Percentiles rank a stretch among this genome's conserved stretches.
These are phyloP conservation scores for Diploptera punctata DNA, from an alignment of 2,888 invertebrate genomes.

Conservation along the genomic window DNA sequence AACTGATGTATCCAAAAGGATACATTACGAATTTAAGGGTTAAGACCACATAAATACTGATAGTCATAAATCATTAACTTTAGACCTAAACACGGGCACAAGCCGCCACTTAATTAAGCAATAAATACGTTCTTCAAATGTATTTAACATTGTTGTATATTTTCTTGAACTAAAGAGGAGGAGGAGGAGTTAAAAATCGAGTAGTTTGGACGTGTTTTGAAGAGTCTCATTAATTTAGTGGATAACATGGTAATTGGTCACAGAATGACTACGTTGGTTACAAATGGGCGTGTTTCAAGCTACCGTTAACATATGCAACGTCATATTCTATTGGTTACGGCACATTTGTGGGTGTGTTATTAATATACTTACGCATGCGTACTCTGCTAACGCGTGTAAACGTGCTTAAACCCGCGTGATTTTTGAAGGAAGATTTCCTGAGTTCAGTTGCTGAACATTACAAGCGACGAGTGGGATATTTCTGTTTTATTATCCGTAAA, in stretches of 20 bases:
- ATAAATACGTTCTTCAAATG: no score
- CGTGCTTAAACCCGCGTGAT: constrained; percentile 8
- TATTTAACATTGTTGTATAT: no score
- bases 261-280: background rate
- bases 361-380: constrained; percentile 2
- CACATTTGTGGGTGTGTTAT: constrained; percentile 8
- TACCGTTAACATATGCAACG: background rate
- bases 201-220: background rate
- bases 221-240: background rate
- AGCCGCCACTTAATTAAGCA: no score
- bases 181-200: constrained; percentile 17
- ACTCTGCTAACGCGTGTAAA: background rate
- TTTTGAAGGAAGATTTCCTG: background rate
- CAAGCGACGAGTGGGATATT: background rate
- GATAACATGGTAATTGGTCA: constrained; percentile 10
- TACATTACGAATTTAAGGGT: no score
- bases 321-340: background rate
- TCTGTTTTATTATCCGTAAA: background rate
- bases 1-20: no score
- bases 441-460: background rate
- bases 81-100: no score
- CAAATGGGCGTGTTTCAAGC: background rate
- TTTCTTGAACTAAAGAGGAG: background rate
- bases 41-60: no score
- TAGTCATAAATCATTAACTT: no score